Evolutionary conservation across 2,797 vertebrate genomes (phyloP).

Genomic region (Myotis vivesi): DNA sequence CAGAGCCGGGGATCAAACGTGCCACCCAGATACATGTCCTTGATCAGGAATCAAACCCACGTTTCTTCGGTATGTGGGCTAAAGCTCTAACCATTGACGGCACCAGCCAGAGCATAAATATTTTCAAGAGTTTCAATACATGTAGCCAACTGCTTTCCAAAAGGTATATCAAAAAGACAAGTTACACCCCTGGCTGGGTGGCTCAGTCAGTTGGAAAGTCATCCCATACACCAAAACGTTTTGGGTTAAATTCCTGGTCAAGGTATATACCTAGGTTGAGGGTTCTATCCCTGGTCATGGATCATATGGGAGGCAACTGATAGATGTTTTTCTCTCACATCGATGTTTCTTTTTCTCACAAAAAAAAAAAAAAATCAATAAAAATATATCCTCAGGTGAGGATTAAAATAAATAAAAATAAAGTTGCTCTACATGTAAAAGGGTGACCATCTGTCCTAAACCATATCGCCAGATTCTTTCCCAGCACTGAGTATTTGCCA

Average conservation of each 20-base stretch:
- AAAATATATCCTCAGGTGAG: background rate
- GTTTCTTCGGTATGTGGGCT: background rate
- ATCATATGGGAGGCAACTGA: background rate
- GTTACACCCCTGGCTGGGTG: background rate
- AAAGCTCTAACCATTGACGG: background rate
- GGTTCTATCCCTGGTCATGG: background rate
- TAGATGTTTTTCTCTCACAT: background rate
- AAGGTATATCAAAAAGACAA: background rate
- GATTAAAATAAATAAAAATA: background rate
- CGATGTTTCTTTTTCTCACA: background rate
- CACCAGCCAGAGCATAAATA: background rate
- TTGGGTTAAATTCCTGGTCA: background rate
- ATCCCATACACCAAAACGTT: background rate
- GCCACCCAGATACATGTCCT: background rate
- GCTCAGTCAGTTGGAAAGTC: background rate
- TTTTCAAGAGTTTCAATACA: background rate
- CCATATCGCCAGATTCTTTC: background rate
- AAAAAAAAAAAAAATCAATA: background rate
- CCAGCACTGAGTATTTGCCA: background rate
- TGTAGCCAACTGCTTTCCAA: background rate
- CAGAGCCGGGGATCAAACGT: background rate
- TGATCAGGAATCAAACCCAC: background rate
- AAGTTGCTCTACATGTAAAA: background rate
- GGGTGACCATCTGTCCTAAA: background rate
- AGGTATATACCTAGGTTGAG: background rate